phyloP scores from a whole-genome alignment of 2,113 vertebrate genomes.

The Mesembrinibis cayennensis region DNA sequence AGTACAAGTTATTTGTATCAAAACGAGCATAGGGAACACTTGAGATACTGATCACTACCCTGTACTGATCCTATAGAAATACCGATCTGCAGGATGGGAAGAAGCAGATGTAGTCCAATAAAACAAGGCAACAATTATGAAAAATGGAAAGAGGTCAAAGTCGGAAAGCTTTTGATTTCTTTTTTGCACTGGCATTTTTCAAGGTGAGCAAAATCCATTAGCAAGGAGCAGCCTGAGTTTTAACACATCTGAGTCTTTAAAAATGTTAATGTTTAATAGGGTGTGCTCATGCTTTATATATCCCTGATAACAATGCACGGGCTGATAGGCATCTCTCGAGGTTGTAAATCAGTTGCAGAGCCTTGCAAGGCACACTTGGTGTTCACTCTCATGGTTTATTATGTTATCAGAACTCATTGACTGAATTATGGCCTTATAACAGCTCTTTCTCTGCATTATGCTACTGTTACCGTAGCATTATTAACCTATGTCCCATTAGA shows the following conservation, averaged over 20 bases:
- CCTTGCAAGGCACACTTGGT: not conserved
- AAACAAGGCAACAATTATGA: slow-evolving; percentile 6
- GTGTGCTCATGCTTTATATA: slow-evolving; percentile 20
- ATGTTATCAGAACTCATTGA: slow-evolving; percentile 45
- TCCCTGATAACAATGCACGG: not conserved
- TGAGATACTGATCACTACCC: not conserved
- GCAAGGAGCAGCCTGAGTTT: slow-evolving; percentile 30
- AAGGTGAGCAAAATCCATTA: slow-evolving; percentile 52
- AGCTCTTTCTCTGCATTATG: slow-evolving; percentile 27
- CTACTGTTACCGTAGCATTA: not conserved
- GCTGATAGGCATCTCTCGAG: slow-evolving; percentile 37
- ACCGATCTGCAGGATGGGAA: not conserved
- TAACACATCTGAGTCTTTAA: slow-evolving; percentile 55
- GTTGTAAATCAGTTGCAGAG: slow-evolving; percentile 55
- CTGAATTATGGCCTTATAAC: slow-evolving; percentile 54
- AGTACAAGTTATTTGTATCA: not conserved
- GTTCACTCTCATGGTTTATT: slow-evolving; percentile 50
- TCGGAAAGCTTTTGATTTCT: slow-evolving; percentile 34
- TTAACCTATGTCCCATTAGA: slow-evolving; percentile 5
- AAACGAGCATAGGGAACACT: not conserved
- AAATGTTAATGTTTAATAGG: slow-evolving; percentile 66
- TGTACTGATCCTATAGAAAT: not conserved
- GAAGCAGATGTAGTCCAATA: not conserved
- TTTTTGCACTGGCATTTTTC: not conserved
- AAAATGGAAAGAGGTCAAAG: not conserved